Conservation (phyloP, 2,797 vertebrate species). For the Catostomus latipinnis region DNA sequence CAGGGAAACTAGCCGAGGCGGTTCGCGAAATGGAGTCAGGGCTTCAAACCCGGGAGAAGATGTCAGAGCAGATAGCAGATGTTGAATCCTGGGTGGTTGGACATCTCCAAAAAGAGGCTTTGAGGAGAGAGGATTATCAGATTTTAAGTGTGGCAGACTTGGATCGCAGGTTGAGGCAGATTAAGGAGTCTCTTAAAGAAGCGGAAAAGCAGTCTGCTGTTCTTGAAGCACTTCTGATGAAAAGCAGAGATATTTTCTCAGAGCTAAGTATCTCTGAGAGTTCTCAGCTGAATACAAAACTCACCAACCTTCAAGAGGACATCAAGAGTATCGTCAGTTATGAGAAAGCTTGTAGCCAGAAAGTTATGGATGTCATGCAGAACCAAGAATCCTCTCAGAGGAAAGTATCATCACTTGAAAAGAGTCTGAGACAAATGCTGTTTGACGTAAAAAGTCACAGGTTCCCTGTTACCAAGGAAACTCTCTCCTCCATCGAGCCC, state of each 20-base stretch:
- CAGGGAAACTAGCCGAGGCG: constrained; percentile 76
- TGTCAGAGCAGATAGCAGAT: constrained; percentile 81
- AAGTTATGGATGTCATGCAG: constrained; percentile 67
- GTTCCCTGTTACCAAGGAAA: constrained; percentile 75
- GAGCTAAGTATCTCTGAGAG: constrained; percentile 75
- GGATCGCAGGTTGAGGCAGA: constrained; percentile 65
- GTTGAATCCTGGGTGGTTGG: constrained; percentile 80
- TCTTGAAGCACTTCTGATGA: constrained; percentile 78
- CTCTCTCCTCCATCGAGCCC: constrained; percentile 66
- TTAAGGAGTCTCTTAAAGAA: constrained; percentile 76
- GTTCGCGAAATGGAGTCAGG: constrained; percentile 83
- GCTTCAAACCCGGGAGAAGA: constrained; percentile 83
- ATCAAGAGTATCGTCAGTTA: constrained; percentile 65
- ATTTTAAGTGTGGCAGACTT: constrained; percentile 69
- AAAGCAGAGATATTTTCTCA: constrained; percentile 72
- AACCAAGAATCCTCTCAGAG: constrained; percentile 61
- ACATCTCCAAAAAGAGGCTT: constrained; percentile 70
- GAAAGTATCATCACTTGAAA: constrained; percentile 65
- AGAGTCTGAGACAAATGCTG: constrained; percentile 71
- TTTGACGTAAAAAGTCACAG: constrained; percentile 67
- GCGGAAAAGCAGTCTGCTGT: constrained; percentile 75
- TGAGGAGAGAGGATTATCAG: constrained; percentile 63
- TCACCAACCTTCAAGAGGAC: constrained; percentile 72
- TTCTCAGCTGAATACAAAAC: constrained; percentile 70
- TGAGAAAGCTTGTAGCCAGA: constrained; percentile 67